Evolutionary conservation across 2,888 invertebrate genomes (phyloP).

Genomic region (Strigamia maritima): DNA sequence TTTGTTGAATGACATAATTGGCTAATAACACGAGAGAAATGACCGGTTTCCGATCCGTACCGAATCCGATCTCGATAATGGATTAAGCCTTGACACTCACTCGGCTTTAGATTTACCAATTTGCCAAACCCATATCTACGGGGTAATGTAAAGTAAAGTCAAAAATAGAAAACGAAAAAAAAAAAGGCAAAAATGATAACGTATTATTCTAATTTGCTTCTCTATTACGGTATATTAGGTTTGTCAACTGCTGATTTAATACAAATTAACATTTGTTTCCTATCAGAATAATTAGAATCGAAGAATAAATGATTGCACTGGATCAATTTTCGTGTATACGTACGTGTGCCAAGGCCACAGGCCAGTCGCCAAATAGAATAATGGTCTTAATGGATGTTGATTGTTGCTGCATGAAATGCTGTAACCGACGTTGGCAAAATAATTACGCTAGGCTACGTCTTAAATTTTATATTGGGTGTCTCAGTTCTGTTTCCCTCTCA

Average conservation of each 20-base stretch:
- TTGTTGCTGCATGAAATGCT: not conserved
- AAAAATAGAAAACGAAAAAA: too few relatives aligned
- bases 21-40: conserved; percentile 23
- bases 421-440: not conserved
- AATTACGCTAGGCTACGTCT: too few relatives aligned
- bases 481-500: not conserved
- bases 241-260: not conserved
- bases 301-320: not conserved
- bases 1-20: conserved; percentile 19
- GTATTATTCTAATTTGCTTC: not conserved
- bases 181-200: too few relatives aligned
- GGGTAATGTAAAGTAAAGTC: too few relatives aligned
- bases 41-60: not conserved
- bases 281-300: conserved; percentile 1
- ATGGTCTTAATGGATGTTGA: not conserved
- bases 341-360: not conserved
- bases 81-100: not conserved
- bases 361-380: too few relatives aligned
- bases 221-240: not conserved
- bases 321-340: not conserved
- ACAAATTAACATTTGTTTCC: not conserved
- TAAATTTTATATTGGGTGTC: not conserved
- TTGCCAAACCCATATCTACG: too few relatives aligned
- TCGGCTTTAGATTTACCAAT: too few relatives aligned
- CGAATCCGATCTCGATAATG: not conserved